phyloP scores from a whole-genome alignment of 2,888 invertebrate species.

The Megaustenia siamemsis region DNA sequence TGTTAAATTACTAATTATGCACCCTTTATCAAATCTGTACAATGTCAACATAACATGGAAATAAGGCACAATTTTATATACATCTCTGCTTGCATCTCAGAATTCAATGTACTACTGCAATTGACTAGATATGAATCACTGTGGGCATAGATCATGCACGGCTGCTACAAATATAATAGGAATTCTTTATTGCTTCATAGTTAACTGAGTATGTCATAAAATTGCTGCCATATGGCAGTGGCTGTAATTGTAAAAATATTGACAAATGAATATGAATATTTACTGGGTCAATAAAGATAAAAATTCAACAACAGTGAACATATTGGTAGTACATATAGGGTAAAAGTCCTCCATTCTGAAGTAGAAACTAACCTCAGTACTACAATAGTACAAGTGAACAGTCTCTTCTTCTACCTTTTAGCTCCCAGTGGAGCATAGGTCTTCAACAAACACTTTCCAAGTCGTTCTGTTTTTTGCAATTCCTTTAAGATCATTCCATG shows the following conservation, averaged over 20 bases:
- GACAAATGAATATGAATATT: no score
- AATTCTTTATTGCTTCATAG: neutral
- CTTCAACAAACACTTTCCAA: no score
- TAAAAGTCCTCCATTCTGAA: neutral
- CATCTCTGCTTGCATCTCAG: neutral
- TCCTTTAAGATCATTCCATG: no score
- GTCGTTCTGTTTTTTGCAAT: no score
- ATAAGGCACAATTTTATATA: slow-evolving; percentile 9
- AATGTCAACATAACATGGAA: slow-evolving; percentile 17
- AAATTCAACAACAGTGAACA: neutral
- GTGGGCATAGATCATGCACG: neutral
- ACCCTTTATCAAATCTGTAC: slow-evolving; percentile 1
- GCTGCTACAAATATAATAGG: no score
- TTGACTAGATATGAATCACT: slow-evolving; percentile 7
- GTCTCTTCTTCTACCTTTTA: no score
- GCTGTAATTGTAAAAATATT: neutral
- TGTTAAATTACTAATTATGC: neutral
- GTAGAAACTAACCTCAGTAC: neutral
- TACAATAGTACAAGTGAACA: no score
- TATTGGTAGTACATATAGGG: neutral
- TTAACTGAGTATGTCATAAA: neutral
- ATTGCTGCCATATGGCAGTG: neutral
- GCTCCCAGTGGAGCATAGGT: no score
- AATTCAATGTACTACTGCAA: neutral
- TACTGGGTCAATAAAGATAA: neutral